Base-by-base conservation (phyloP, 2,888 invertebrate genomes). In the Drosophila birchii region DNA sequence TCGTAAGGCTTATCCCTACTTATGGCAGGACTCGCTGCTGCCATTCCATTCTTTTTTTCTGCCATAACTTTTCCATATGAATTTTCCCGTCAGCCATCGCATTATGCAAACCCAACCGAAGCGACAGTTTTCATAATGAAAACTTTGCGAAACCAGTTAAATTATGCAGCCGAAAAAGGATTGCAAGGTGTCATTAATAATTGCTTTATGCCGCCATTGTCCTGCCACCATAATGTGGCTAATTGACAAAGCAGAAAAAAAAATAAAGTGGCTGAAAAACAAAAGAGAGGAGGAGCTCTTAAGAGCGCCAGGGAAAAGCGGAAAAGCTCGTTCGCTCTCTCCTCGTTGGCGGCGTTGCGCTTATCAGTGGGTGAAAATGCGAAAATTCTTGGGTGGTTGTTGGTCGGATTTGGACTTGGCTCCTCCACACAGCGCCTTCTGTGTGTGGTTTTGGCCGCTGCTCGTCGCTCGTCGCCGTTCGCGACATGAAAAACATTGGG, bases 401-500 rank as follows among this genome's bases (percentile, higher is more conserved):
- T 55, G 49, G 34, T 51, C 9, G 51, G 59, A 45, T 45, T 44
- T 57, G 43, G 66, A 43, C 51, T 26, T 39, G 43, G 59, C 51
- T 59, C 51, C 45, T 44, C 45, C 57, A 45, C 57, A 45, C 45
- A 45, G 34, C 56, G 49, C 41, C 69, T 71, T 71, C 59, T 71
- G 68, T 68, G 69, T 71, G 59, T 55, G 66, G 55, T 68, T 39
- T 39, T 39, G n/a, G 39, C 39, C 39, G 39, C 39, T 66, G 26
- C 29, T 49, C 55, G 74, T 36, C 36, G 56, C 47, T 44, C 44
- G 59, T 53, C 55, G 51, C n/a, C 49, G 55, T 60, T 60, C 64
- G 12, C 79, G 79, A 78, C 83, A 80, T 83, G 85, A 86, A 89
- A 86, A 86, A 80, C 80, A 78, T 81, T 89, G 86, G 79, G 66